phyloP scores from a whole-genome alignment of 1,140 invertebrate genomes.

The Bombus soroeensis region DNA sequence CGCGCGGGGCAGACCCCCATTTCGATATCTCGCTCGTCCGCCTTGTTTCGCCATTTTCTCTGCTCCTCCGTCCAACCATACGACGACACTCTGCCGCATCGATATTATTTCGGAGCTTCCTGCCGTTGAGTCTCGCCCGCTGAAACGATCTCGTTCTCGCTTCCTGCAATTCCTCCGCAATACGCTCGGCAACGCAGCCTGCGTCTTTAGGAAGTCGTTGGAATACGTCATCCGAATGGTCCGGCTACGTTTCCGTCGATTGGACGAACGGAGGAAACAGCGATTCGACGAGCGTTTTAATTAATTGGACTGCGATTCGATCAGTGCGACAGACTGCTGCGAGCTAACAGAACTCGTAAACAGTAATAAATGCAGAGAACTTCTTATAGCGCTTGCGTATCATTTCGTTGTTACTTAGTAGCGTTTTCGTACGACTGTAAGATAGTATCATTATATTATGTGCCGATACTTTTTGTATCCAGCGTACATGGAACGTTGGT shows the following conservation, averaged over 20 bases:
- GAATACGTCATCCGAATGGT: constrained; percentile 14
- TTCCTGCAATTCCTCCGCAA: neutral
- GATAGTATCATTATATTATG: no score
- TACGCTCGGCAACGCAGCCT: neutral
- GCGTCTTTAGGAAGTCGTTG: constrained; percentile 10
- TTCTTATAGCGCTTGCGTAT: no score
- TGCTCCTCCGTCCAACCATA: no score
- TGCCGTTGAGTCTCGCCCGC: neutral
- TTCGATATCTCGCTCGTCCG: no score
- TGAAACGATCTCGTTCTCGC: neutral
- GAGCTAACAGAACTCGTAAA: neutral
- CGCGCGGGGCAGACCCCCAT: constrained; percentile 5
- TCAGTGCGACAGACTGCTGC: neutral
- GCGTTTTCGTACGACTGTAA: no score
- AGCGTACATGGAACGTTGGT: no score
- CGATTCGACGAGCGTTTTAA: neutral
- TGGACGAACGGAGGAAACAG: neutral
- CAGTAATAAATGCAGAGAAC: no score
- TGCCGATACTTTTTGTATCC: no score
- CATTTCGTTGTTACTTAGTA: no score
- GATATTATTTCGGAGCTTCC: constrained; percentile 44
- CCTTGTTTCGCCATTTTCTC: no score
- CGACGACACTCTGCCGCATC: neutral
- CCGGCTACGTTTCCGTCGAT: neutral
- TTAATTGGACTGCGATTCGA: neutral